Base-by-base conservation (phyloP, 2,113 vertebrate species). In the Echinops telfairi region DNA sequence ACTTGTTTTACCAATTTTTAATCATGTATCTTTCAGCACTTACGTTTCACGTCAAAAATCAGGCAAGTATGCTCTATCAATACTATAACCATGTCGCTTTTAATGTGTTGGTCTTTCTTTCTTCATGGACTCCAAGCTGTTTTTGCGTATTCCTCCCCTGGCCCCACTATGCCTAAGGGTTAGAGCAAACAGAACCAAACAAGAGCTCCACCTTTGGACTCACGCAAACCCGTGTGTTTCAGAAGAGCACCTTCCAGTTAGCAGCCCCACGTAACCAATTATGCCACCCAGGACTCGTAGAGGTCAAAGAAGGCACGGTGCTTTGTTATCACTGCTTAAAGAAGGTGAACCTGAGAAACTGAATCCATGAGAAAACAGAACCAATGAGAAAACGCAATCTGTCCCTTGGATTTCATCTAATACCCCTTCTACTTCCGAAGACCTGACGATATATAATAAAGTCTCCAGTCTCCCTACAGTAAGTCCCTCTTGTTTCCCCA, bases 21-120 rank as follows among this genome's bases (percentile, higher is more conserved):
- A 83, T 90, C 40, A 40, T 40, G 40, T 40, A 40, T 22, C 64
- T 82, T 92, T 92, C 58, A 90, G 83, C 82, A 88, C 16, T 92
- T 58, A 36, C 1, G 43, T 58, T 84, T 77, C 43, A n/a, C 33
- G 81, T 62, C 60, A 95, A 88, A 82, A 93, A 85, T 73, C 27
- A 82, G 53, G 77, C 86, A 79, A 20, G 77, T 58, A 68, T 38
- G 43, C 68, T 27, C 12, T 36, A 76, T 77, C 58, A 62, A 31
- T 71, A 60, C 64, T 11, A 94, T 60, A 66, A 27, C 68, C 66
- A 43, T 80, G 23, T 27, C 57, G 76, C 19, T 75, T 17, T 91
- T 73, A 92, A 40, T 83, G 40, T 33, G 22, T 20, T 64, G 75
- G 23, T 70, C n/a, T 62, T 84, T 86, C 12, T 92, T 86, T 47